phyloP scores from a whole-genome alignment of 1,140 invertebrate species.

The Hyles euphorbiae region DNA sequence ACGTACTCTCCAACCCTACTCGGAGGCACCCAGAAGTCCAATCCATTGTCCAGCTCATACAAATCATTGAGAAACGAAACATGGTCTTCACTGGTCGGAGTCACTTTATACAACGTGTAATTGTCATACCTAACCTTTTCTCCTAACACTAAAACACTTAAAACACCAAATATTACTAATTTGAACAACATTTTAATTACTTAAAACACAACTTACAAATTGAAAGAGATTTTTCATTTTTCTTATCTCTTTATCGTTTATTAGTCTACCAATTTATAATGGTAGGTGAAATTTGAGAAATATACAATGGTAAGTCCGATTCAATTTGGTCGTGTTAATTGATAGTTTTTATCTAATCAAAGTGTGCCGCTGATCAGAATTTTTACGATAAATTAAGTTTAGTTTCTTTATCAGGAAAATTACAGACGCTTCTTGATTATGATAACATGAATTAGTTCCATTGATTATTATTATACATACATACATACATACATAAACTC shows the following conservation, averaged over 20 bases:
- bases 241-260: background rate
- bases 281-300: background rate
- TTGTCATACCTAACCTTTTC: slow-evolving; percentile 52
- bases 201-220: background rate
- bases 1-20: slow-evolving; percentile 38
- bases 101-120: slow-evolving; percentile 47
- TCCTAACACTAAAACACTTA: slow-evolving; percentile 16
- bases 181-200: slow-evolving; percentile 29
- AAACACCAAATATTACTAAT: slow-evolving; percentile 30
- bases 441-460: too few species aligned
- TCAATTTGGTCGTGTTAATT: too few species aligned
- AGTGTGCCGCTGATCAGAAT: background rate
- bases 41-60: slow-evolving; percentile 27
- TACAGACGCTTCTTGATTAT: too few species aligned
- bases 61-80: slow-evolving; percentile 40
- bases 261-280: slow-evolving; percentile 1
- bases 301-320: too few species aligned
- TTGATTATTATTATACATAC: too few species aligned
- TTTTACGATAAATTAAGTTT: too few species aligned
- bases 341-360: slow-evolving; percentile 10
- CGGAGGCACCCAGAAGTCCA: slow-evolving; percentile 51
- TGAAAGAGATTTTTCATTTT: background rate
- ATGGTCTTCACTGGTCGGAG: slow-evolving; percentile 40
- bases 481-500: too few species aligned
- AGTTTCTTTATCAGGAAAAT: too few species aligned